Conservation (phyloP, 2,888 invertebrate species). For the Ophion slaviceki region DNA sequence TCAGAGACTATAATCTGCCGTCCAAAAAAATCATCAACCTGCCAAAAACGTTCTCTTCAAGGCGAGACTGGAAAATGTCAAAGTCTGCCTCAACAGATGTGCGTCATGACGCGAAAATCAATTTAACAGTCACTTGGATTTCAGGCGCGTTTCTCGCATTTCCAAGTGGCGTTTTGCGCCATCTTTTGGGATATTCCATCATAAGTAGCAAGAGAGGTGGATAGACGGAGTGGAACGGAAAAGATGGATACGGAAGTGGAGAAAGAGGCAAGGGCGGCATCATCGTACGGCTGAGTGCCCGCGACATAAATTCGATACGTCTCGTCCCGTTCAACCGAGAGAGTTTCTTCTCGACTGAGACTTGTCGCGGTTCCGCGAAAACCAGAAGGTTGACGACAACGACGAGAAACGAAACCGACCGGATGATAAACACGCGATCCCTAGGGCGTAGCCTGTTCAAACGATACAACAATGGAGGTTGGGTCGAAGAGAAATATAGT, state of each 20-base stretch:
- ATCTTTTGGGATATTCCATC: slow-evolving; percentile 29
- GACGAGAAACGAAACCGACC: slow-evolving; percentile 22
- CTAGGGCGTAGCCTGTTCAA: neutral
- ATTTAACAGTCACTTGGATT: slow-evolving; percentile 21
- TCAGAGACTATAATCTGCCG: neutral
- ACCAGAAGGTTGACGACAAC: slow-evolving; percentile 51
- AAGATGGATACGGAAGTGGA: slow-evolving; percentile 31
- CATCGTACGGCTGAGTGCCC: slow-evolving; percentile 54
- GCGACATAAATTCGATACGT: slow-evolving; percentile 64
- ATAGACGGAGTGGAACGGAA: neutral
- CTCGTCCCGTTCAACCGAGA: slow-evolving; percentile 30
- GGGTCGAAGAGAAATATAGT: neutral
- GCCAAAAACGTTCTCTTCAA: neutral
- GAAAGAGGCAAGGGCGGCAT: slow-evolving; percentile 32
- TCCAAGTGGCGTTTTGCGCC: slow-evolving; percentile 12
- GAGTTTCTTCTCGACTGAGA: slow-evolving; percentile 55
- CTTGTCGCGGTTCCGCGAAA: slow-evolving; percentile 32
- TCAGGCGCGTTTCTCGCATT: slow-evolving; percentile 14
- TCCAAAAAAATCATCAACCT: neutral
- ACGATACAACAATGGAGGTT: neutral
- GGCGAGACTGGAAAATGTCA: neutral
- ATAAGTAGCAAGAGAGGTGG: neutral
- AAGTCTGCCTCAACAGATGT: neutral
- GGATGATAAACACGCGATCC: neutral
- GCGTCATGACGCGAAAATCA: slow-evolving; percentile 6